Evolutionary conservation across 2,797 vertebrate species (phyloP), one percentile per base, ranked within the genome.

Genomic region (Cyprinella venusta): DNA sequence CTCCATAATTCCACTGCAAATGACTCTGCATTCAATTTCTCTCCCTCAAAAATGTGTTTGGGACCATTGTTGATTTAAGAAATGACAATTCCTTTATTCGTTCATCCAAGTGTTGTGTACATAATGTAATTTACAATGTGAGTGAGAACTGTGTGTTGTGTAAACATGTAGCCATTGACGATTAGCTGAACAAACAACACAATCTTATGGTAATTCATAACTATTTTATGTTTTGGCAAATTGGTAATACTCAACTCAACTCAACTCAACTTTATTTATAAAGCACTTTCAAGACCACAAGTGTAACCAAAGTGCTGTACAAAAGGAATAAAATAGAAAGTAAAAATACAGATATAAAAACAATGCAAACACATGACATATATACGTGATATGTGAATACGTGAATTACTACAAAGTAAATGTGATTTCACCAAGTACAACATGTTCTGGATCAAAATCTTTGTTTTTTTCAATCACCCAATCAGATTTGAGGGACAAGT

Each of bases 181-280:
- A 65, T 77, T 64, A 15, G 33, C 72, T 75, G 50, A 75, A 40
- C 26, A 52, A 52, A 16, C 56, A 13, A 59, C 56, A 12, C n/a
- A 59, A 59, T 59, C 4, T 24, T n/a, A 24, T 13, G 10, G n/a
- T n/a, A n/a, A n/a, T n/a, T n/a, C n/a, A 24, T 24, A 2, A 61
- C n/a, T 61, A 13, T 24, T 61, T 61, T 6, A 26, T 61, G 1
- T 61, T 56, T 61, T 24, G 24, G n/a, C 4, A 2, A 61, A 61
- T 26, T 26, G 12, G n/a, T 61, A 61, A 61, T n/a, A n/a, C n/a
- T n/a, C n/a, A n/a, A n/a, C n/a, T n/a, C n/a, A n/a, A n/a, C n/a
- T n/a, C n/a, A n/a, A n/a, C n/a, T n/a, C n/a, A n/a, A n/a, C n/a
- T n/a, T n/a, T n/a, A n/a, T n/a, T n/a, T n/a, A n/a, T n/a, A n/a